Conservation (phyloP, 2,797 vertebrate species). For the Gambusia yucatana region DNA sequence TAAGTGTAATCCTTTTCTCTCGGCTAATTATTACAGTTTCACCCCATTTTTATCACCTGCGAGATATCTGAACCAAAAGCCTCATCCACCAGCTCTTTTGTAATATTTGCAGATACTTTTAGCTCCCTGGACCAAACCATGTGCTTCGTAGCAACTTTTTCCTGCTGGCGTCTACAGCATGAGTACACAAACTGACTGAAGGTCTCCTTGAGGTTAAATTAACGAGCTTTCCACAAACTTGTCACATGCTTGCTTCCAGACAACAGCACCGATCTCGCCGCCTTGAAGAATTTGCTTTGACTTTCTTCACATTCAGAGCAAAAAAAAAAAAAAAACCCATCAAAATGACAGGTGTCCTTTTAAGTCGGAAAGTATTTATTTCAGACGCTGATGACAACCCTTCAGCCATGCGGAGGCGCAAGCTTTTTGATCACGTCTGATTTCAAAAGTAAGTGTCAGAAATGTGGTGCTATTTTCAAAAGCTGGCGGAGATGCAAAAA, state of each 20-base stretch:
- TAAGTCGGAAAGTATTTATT: slow-evolving; percentile 17
- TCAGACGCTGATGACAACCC: slow-evolving; percentile 28
- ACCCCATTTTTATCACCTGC: neutral
- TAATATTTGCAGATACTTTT: slow-evolving; percentile 7
- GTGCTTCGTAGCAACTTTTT: neutral
- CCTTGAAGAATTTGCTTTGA: slow-evolving; percentile 3
- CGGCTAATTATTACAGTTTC: neutral
- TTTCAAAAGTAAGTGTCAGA: slow-evolving; percentile 18
- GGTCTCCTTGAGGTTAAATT: slow-evolving; percentile 16
- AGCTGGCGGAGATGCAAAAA: neutral
- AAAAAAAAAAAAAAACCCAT: neutral
- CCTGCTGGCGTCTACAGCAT: neutral
- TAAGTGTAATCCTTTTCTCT: slow-evolving; percentile 2
- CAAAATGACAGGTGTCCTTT: slow-evolving; percentile 24
- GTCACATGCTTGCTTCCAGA: neutral
- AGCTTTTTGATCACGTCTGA: slow-evolving; percentile 18
- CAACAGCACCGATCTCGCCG: neutral
- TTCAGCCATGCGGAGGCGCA: slow-evolving; percentile 2
- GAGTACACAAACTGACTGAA: slow-evolving; percentile 9
- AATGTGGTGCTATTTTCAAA: slow-evolving; percentile 11
- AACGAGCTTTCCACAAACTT: slow-evolving; percentile 9
- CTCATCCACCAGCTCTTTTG: neutral
- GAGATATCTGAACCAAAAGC: neutral
- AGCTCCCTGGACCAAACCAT: neutral
- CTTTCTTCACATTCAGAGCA: neutral